Percentiles rank a stretch among this genome's conserved stretches.
Evolutionary conservation across 2,113 vertebrate species (phyloP).

Genomic region (Cyanoramphus novaezelandiae): DNA sequence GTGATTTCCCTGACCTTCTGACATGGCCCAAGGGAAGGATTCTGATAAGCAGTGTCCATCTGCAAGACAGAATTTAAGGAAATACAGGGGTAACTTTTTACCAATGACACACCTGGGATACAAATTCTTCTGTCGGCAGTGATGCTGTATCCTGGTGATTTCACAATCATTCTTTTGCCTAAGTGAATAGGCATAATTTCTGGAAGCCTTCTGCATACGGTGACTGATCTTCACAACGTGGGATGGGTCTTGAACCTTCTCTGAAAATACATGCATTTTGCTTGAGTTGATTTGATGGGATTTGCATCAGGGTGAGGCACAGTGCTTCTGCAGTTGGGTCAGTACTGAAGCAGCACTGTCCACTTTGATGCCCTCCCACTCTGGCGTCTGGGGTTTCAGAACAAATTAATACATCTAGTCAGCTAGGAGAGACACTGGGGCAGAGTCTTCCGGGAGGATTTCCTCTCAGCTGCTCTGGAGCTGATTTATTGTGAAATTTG

Average conservation of each 20-base stretch:
- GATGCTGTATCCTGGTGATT: background rate
- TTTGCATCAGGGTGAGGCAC: background rate
- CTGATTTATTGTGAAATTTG: conserved; percentile 4
- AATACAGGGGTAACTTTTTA: background rate
- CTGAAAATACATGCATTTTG: background rate
- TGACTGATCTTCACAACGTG: background rate
- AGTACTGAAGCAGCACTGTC: background rate
- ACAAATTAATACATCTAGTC: background rate
- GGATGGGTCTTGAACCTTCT: background rate
- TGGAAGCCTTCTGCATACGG: background rate
- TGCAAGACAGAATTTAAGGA: background rate
- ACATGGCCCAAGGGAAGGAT: background rate
- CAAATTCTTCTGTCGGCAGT: background rate
- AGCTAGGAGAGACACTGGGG: background rate
- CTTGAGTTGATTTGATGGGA: background rate
- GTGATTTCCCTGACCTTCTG: background rate
- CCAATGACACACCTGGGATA: background rate
- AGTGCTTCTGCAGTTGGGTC: background rate
- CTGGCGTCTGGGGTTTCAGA: background rate
- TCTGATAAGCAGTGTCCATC: background rate
- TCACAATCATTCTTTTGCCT: background rate
- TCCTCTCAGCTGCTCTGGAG: background rate
- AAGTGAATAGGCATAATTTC: background rate
- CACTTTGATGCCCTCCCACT: background rate
- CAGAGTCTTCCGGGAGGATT: background rate